These are phyloP conservation scores for Gasteruption jaculator DNA, from an alignment of 2,888 invertebrate species.

Conservation along the genomic window DNA sequence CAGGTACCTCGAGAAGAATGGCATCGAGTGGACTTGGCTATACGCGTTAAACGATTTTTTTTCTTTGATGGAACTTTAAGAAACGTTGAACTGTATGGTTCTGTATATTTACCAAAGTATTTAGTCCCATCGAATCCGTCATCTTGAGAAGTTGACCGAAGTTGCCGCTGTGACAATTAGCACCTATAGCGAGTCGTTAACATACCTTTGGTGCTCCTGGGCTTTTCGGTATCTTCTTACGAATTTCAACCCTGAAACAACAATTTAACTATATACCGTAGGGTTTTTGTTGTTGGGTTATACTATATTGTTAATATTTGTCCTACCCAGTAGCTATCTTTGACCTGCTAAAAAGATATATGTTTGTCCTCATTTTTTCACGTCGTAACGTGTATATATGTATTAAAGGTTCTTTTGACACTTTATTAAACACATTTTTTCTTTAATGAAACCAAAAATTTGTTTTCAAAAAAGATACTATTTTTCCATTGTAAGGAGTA, in stretches of 20 bases:
- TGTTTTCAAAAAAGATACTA: conserved; percentile 10
- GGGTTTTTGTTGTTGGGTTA: not conserved
- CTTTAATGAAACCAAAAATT: conserved; percentile 9
- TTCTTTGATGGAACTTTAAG: too few species aligned
- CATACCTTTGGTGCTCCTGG: conserved; percentile 32
- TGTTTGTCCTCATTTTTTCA: conserved; percentile 19
- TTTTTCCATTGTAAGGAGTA: conserved; percentile 15
- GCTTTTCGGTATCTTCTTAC: conserved; percentile 24
- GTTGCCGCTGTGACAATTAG: conserved; percentile 39
- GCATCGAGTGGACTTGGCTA: too few species aligned
- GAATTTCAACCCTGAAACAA: conserved; percentile 2
- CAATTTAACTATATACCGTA: not conserved
- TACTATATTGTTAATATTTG: too few species aligned
- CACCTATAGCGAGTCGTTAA: conserved; percentile 38
- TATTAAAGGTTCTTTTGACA: not conserved
- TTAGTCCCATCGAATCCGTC: conserved; percentile 32
- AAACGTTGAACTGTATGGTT: too few species aligned
- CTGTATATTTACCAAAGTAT: conserved; percentile 32
- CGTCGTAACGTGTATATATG: not conserved
- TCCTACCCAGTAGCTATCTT: conserved; percentile 36
- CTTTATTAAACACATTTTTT: not conserved
- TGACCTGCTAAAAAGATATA: conserved; percentile 29
- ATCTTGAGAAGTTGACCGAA: conserved; percentile 24
- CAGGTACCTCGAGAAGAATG: too few species aligned
- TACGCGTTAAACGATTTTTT: too few species aligned